Evolutionary conservation across 2,888 invertebrate genomes (phyloP).

Genomic region (Lasioglossum villosulum): DNA sequence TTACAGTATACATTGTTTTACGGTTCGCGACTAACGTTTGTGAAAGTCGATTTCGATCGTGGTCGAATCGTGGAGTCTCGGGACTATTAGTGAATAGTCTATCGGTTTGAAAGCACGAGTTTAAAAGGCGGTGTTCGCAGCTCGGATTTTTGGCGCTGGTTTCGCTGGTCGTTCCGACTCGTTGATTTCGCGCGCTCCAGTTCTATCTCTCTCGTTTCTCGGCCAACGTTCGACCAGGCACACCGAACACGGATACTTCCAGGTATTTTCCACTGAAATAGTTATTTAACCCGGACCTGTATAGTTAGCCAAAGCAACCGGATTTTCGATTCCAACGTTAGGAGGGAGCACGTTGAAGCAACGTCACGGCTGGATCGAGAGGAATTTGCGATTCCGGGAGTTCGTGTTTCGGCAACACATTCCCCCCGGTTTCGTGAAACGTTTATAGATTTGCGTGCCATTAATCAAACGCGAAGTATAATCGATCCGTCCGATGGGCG

Average conservation of each 20-base stretch:
- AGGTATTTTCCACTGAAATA: conserved; percentile 30
- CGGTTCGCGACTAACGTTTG: neutral
- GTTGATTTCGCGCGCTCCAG: neutral
- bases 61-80: neutral
- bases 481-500: conserved; percentile 57
- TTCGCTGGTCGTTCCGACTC: neutral
- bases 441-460: conserved; percentile 46
- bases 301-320: conserved; percentile 12
- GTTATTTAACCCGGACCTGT: conserved; percentile 35
- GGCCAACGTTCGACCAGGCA: neutral
- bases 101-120: neutral
- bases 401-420: conserved; percentile 26
- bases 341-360: neutral
- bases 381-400: conserved; percentile 42
- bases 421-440: conserved; percentile 33
- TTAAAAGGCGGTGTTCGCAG: neutral
- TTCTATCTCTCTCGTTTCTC: neutral
- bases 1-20: no score
- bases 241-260: conserved; percentile 8
- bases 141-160: neutral
- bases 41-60: neutral
- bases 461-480: conserved; percentile 54
- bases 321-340: conserved; percentile 2
- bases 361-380: conserved; percentile 18
- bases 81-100: neutral